A percentile compares a stretch with the other conserved stretches of the same genome.
phyloP scores from a whole-genome alignment of 1,140 invertebrate genomes.

The Daktulosphaira vitifoliae region DNA sequence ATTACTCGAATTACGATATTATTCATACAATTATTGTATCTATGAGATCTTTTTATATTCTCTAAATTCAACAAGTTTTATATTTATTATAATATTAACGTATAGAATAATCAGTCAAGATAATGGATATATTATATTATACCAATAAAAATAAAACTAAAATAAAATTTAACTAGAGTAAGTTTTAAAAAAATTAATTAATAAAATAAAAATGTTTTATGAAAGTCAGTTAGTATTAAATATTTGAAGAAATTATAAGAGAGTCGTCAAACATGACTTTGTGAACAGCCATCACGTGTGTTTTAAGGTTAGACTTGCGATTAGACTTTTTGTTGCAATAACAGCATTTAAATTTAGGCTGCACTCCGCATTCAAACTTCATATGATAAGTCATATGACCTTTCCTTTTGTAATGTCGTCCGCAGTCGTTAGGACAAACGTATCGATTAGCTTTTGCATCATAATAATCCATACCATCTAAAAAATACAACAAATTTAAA shows the following conservation, averaged over 20 bases:
- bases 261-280: neutral
- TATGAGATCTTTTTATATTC: too few relatives aligned
- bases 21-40: too few relatives aligned
- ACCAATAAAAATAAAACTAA: too few relatives aligned
- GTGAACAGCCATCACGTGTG: conserved; percentile 38
- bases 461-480: neutral
- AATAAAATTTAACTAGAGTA: too few relatives aligned
- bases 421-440: conserved; percentile 42
- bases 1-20: too few relatives aligned
- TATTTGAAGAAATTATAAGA: neutral
- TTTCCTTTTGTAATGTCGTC: conserved; percentile 36
- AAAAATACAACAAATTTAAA: neutral
- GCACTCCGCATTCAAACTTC: conserved; percentile 47
- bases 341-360: conserved; percentile 45
- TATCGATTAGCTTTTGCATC: neutral
- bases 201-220: too few relatives aligned
- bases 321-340: conserved; percentile 44
- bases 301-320: conserved; percentile 35
- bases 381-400: conserved; percentile 45
- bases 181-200: too few relatives aligned
- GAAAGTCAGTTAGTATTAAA: too few relatives aligned
- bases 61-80: too few relatives aligned
- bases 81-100: too few relatives aligned
- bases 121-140: too few relatives aligned
- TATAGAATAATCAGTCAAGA: too few relatives aligned